Evolutionary conservation across 2,113 vertebrate species (phyloP), one percentile per base, ranked within the genome.

Genomic region (Uropsilus gracilis): DNA sequence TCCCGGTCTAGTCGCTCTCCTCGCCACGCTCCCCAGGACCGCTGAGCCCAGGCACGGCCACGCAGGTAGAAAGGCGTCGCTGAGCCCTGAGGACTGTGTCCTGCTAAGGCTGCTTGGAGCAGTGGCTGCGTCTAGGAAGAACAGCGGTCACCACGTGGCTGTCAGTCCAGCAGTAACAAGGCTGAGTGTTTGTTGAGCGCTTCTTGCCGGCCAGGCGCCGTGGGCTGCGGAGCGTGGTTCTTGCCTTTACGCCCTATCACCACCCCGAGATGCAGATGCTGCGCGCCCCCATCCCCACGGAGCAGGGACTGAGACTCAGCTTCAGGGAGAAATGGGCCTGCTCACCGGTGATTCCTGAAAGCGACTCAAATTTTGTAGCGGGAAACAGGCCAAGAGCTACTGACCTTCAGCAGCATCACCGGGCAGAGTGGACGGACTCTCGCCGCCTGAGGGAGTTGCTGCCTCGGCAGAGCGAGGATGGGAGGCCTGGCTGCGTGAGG

Each of bases 1-100:
- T 46, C 34, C 1, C 5, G 42, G 20, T 64, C 28, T 37, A 11
- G 3, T 39, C 17, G 32, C 2, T 57, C 37, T 57, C 22, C 1
- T 1, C 66, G 9, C 2, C 0, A 0, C 28, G 17, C 13, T 34
- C 12, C 11, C 24, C 4, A 5, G 0, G 53, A 20, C 22, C 1
- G 0, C 66, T 13, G 2, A 69, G 50, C 50, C 34, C 22, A 42
- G 57, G 63, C 37, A 32, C 73, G 28, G 50, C 48, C 12, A 0
- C 86, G 6, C 7, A 32, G 50, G 18, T 0, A 6, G 26, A 63
- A 37, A 9, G 64, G 90, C 61, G 63, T 22, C 53, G 64, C 22
- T 57, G 59, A 64, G 73, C 13, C 6, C 6, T 5, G 50, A 44
- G 39, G 68, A n/a, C 44, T 2, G 0, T 26, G 53, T 37, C 69